Percentiles rank a stretch among this genome's conserved stretches.
Conservation (phyloP, 2,113 vertebrate genomes). For the Myotis brandtii region DNA sequence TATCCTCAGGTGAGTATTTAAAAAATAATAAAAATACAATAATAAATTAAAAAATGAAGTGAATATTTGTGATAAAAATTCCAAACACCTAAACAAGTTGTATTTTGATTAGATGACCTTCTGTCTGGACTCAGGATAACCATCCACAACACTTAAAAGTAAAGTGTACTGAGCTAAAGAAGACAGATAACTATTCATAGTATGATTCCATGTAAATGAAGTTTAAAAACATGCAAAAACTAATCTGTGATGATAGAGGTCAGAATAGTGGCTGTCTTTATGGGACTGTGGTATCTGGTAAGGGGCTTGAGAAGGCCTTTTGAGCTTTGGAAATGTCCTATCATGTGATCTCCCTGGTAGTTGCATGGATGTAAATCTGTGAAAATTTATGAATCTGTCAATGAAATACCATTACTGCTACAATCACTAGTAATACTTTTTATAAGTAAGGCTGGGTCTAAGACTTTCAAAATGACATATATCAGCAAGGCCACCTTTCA, state of each 20-base stretch:
- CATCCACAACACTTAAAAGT: not conserved
- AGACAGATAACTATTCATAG: not conserved
- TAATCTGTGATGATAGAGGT: not conserved
- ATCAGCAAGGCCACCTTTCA: not conserved
- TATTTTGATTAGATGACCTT: not conserved
- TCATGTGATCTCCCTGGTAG: not conserved
- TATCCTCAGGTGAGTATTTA: no score
- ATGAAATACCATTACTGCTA: not conserved
- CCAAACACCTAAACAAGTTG: not conserved
- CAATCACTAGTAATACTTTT: not conserved
- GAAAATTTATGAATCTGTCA: not conserved
- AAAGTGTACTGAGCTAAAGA: not conserved
- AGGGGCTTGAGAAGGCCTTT: not conserved
- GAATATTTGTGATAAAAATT: not conserved
- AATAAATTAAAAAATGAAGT: not conserved
- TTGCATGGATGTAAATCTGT: not conserved
- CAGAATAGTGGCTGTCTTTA: not conserved
- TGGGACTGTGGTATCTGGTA: not conserved
- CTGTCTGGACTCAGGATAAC: not conserved
- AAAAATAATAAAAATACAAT: no score
- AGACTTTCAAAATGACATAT: not conserved
- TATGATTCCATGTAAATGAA: not conserved
- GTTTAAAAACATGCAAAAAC: not conserved
- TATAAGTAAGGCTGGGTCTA: not conserved
- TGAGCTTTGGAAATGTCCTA: not conserved